Base-by-base conservation (phyloP, 2,797 vertebrate species). In the Urosaurus nigricauda region DNA sequence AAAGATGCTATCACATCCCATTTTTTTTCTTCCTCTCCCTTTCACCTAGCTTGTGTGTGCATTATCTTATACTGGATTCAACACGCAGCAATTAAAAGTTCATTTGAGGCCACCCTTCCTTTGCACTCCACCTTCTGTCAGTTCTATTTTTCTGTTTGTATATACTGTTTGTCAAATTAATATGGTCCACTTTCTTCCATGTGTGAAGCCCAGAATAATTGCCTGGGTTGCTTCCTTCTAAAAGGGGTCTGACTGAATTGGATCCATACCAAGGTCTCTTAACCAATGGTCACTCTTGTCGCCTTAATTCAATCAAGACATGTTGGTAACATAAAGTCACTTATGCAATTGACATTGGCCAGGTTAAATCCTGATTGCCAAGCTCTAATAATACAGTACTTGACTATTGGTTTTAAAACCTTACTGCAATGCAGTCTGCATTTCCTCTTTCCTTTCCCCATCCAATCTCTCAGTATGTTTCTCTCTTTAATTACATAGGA, bases 331-430 rank as follows among this genome's bases (percentile, higher is more conserved):
- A 60, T 63, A 68, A 80, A 83, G 63, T 68, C 26, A n/a, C 40
- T 68, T n/a, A 4, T 2, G 6, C 16, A 43, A 60, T 43, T 65
- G 26, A 47, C 40, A 32, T 47, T 11, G 60, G 14, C 14, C 3
- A 16, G 63, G 47, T 83, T 83, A 32, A 68, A n/a, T 83, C 26
- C 47, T 68, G 40, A 83, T 68, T 68, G 81, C 65, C 81, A 68
- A 83, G 14, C 29, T 43, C 35, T 68, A 43, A 83, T 63, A 56
- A 65, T 63, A 40, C 7, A 56, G 43, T 63, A 40, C 7, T 40
- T 68, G 26, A n/a, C 1, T 43, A 65, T 40, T 40, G 37, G 51
- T n/a, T 82, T 82, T 65, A 63, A 58, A 80, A 80, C 9, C 53
- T 60, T 40, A 37, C 35, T 13, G 26, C 35, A n/a, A 14, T 79